Conservation (phyloP, 2,113 vertebrate genomes). For the Xiphophorus couchianus region DNA sequence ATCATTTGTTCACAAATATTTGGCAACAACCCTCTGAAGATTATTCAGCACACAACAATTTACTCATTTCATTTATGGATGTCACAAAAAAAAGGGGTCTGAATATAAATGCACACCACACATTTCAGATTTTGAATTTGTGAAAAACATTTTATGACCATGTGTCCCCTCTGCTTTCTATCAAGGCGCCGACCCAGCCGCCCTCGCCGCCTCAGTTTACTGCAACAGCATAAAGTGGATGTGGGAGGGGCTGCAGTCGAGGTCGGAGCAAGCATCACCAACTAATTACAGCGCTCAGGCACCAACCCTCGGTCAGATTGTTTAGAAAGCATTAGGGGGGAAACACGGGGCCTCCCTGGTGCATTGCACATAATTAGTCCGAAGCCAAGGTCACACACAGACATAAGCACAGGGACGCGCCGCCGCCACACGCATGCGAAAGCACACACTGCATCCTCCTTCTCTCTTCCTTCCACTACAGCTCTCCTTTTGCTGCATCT, state of each 20-base stretch:
- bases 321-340: constrained; percentile 69
- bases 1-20: too few relatives aligned
- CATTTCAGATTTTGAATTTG: too few relatives aligned
- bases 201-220: constrained; percentile 46
- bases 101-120: too few relatives aligned
- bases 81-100: too few relatives aligned
- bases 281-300: constrained; percentile 69
- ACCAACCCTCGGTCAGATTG: constrained; percentile 67
- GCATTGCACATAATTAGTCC: constrained; percentile 75
- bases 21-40: too few relatives aligned
- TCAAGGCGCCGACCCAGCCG: constrained; percentile 22
- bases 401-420: constrained; percentile 47
- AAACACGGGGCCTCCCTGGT: constrained; percentile 61
- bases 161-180: constrained; percentile 1
- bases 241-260: constrained; percentile 60
- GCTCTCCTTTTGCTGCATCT: constrained; percentile 12
- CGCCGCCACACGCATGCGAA: constrained; percentile 10
- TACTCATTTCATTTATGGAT: too few relatives aligned
- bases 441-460: constrained; percentile 26
- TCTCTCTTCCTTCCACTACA: constrained; percentile 31
- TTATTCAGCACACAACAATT: too few relatives aligned
- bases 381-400: constrained; percentile 73
- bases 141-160: too few relatives aligned
- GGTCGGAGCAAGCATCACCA: constrained; percentile 67
- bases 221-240: constrained; percentile 53